Evolutionary conservation across 1,140 invertebrate species (phyloP).

Genomic region (Drosophila parabipectinata): DNA sequence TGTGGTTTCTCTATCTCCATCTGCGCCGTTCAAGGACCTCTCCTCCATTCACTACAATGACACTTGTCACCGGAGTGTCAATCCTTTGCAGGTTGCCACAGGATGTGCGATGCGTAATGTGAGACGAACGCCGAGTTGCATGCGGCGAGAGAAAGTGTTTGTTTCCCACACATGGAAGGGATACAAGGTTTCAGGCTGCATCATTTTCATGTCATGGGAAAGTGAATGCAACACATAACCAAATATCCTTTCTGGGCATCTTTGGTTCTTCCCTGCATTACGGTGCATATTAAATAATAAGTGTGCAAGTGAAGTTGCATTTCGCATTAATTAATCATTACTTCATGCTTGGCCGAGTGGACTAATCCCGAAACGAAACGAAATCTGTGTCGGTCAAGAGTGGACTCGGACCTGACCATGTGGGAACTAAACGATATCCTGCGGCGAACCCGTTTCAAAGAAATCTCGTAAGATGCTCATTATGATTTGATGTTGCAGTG

Average conservation of each 20-base stretch:
- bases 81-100: constrained; percentile 78
- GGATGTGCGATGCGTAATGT: constrained; percentile 66
- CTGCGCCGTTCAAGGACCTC: not conserved
- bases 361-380: constrained; percentile 32
- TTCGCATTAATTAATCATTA: constrained; percentile 45
- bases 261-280: constrained; percentile 37
- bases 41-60: constrained; percentile 29
- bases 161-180: constrained; percentile 62
- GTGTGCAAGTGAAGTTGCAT: not conserved
- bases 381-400: constrained; percentile 42
- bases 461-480: constrained; percentile 61
- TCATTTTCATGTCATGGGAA: constrained; percentile 72
- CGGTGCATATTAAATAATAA: constrained; percentile 34
- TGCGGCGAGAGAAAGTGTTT: constrained; percentile 63
- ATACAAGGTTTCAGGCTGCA: constrained; percentile 39
- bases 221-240: constrained; percentile 48
- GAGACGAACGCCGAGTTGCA: constrained; percentile 42
- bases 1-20: constrained; percentile 11
- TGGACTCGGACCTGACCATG: constrained; percentile 56
- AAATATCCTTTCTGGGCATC: constrained; percentile 11
- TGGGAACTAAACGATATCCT: constrained; percentile 51
- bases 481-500: constrained; percentile 34
- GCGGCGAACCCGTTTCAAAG: constrained; percentile 41
- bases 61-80: constrained; percentile 76
- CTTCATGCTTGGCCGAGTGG: constrained; percentile 57